Percentiles rank a stretch among this genome's conserved stretches.
Evolutionary conservation across 2,797 vertebrate genomes (phyloP).

Genomic region (Thripadectes ignobilis): DNA sequence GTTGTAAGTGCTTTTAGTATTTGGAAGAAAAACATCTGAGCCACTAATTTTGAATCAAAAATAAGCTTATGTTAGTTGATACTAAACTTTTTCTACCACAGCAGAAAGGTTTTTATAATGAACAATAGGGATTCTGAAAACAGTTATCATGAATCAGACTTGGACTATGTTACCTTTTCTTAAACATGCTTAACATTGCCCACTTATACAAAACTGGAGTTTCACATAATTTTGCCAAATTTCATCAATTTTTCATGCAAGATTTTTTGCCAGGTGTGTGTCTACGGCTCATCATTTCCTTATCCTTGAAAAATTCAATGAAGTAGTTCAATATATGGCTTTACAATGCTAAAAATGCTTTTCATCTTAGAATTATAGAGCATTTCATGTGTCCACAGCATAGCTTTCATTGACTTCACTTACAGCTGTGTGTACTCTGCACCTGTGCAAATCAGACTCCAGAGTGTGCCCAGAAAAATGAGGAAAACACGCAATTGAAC

Average conservation of each 20-base stretch:
- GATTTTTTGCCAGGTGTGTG: not conserved
- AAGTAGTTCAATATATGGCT: not conserved
- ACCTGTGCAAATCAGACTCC: slow-evolving; percentile 53
- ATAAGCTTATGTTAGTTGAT: not conserved
- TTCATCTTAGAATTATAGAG: not conserved
- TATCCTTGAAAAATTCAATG: not conserved
- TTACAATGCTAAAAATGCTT: not conserved
- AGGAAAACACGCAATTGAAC: not conserved
- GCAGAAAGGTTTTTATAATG: not conserved
- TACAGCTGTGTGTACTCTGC: slow-evolving; percentile 45
- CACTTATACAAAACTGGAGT: not conserved
- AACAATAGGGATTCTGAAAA: not conserved
- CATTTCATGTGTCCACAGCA: not conserved
- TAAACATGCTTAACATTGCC: not conserved
- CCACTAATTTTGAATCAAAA: slow-evolving; percentile 3
- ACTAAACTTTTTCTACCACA: not conserved
- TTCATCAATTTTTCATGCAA: not conserved
- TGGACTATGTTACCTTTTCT: not conserved
- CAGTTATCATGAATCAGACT: not conserved
- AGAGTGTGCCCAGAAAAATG: slow-evolving; percentile 15
- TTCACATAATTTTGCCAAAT: not conserved
- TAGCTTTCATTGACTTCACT: slow-evolving; percentile 27
- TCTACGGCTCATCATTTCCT: not conserved
- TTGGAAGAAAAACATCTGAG: slow-evolving; percentile 18
- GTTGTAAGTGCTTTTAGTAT: slow-evolving; percentile 7